phyloP scores from a whole-genome alignment of 2,888 invertebrate genomes.

The Himalopsyche japonica region DNA sequence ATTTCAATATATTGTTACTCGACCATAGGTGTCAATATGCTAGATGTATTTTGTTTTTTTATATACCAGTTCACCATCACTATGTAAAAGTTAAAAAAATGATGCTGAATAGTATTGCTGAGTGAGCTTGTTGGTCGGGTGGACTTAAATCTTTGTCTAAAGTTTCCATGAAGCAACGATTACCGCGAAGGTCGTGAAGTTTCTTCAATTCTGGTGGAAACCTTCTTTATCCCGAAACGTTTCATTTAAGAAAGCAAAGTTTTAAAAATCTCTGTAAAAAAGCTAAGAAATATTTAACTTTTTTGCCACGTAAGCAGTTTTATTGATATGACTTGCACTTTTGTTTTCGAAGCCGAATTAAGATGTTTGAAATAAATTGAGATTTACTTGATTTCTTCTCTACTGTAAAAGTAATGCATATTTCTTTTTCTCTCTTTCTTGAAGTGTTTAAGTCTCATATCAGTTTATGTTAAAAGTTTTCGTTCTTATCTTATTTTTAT shows the following conservation, averaged over 20 bases:
- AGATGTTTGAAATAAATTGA: neutral
- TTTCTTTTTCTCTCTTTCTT: neutral
- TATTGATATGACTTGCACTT: neutral
- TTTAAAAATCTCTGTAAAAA: neutral
- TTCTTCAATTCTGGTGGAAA: neutral
- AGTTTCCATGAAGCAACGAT: neutral
- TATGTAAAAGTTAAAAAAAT: neutral
- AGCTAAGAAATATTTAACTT: neutral
- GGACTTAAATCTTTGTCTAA: neutral
- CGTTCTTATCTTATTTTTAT: too few relatives aligned
- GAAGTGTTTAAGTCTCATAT: too few relatives aligned
- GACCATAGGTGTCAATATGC: too few relatives aligned
- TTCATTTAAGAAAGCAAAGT: neutral
- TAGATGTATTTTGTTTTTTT: too few relatives aligned
- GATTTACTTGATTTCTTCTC: neutral
- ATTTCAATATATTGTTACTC: too few relatives aligned
- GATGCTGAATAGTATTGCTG: neutral
- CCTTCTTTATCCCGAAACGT: neutral
- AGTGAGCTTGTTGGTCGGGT: neutral
- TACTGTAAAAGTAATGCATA: neutral
- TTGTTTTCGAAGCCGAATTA: neutral
- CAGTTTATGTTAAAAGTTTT: too few relatives aligned
- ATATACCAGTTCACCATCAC: neutral
- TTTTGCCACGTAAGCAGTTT: neutral
- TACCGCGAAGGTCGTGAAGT: neutral